Evolutionary conservation across 2,797 vertebrate species (phyloP).

Genomic region (Pogoniulus pusillus): DNA sequence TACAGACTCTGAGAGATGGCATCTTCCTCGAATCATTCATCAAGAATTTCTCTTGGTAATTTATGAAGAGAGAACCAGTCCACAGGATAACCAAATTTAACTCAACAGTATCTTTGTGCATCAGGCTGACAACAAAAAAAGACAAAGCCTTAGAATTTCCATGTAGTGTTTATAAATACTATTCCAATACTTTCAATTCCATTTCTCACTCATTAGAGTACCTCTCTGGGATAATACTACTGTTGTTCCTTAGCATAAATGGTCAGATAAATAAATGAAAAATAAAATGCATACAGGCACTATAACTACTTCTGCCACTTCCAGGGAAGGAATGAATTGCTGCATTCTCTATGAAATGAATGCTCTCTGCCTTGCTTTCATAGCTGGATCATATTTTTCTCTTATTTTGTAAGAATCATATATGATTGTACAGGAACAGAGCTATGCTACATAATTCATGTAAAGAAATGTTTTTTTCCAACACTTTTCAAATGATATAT

Average conservation of each 20-base stretch:
- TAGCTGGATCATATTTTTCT: not conserved
- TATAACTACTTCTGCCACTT: not conserved
- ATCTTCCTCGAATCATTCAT: constrained; percentile 1
- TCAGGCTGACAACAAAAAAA: constrained; percentile 1
- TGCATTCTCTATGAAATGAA: not conserved
- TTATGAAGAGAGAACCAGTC: not conserved
- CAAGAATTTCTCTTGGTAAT: not conserved
- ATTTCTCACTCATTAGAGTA: not conserved
- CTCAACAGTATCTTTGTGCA: not conserved
- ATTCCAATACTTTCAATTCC: not conserved
- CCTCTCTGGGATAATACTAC: not conserved
- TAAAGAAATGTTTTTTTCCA: not conserved
- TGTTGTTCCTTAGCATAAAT: not conserved
- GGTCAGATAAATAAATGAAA: not conserved
- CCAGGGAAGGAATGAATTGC: not conserved
- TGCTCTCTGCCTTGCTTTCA: not conserved
- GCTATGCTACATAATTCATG: not conserved
- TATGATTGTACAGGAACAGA: not conserved
- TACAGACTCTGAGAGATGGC: not conserved
- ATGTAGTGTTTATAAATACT: not conserved
- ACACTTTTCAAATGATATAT: not conserved
- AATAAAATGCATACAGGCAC: not conserved
- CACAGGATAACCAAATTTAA: not conserved
- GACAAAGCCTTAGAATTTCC: not conserved
- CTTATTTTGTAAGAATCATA: not conserved